These are phyloP conservation scores for Athrips mouffetella DNA, from an alignment of 2,888 invertebrate genomes.

Conservation along the genomic window DNA sequence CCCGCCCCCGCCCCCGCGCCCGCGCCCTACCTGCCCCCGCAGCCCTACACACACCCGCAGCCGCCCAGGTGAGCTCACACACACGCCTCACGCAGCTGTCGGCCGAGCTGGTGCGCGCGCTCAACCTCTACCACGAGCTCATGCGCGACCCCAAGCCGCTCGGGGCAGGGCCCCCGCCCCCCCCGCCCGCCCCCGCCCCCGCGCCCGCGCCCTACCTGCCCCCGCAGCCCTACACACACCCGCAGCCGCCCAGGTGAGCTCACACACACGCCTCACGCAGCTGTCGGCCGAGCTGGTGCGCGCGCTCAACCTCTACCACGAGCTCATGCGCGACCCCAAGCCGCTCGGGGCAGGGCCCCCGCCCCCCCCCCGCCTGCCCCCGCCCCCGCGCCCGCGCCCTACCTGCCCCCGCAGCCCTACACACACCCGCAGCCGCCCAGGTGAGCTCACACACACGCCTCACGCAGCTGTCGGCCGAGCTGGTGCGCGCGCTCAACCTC, in stretches of 20 bases:
- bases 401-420: too few relatives aligned
- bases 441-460: slow-evolving; percentile 91
- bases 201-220: slow-evolving; percentile 24
- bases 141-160: slow-evolving; percentile 40
- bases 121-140: slow-evolving; percentile 86
- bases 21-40: slow-evolving; percentile 25
- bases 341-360: too few relatives aligned
- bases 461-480: slow-evolving; percentile 90
- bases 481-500: slow-evolving; percentile 94
- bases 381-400: too few relatives aligned
- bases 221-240: slow-evolving; percentile 26
- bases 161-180: slow-evolving; percentile 30
- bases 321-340: too few relatives aligned
- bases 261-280: slow-evolving; percentile 93
- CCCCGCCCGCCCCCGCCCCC: slow-evolving; percentile 20
- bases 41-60: slow-evolving; percentile 24
- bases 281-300: slow-evolving; percentile 93
- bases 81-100: slow-evolving; percentile 93
- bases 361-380: too few relatives aligned
- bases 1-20: slow-evolving; percentile 20
- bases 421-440: slow-evolving; percentile 22
- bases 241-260: slow-evolving; percentile 22
- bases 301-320: slow-evolving; percentile 93
- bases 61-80: slow-evolving; percentile 71
- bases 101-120: slow-evolving; percentile 92